Percentiles rank a stretch among this genome's conserved stretches.
Evolutionary conservation across 2,888 invertebrate species (phyloP).

Genomic region (Machimus atricapillus): DNA sequence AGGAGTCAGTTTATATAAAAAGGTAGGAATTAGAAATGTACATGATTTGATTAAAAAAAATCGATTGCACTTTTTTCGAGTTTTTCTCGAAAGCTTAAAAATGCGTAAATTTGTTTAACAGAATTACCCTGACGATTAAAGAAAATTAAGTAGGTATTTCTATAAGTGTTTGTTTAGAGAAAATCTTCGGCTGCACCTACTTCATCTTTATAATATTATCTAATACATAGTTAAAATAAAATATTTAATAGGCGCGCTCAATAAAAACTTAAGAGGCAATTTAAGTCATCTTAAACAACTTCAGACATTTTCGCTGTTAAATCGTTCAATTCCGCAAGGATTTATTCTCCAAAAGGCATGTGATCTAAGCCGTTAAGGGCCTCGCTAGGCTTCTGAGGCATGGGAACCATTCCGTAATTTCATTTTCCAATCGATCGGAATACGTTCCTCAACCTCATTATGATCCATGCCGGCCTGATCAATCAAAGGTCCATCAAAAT

Average conservation of each 20-base stretch:
- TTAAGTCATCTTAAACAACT: neutral
- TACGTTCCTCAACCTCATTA: conserved; percentile 23
- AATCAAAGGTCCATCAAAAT: conserved; percentile 39
- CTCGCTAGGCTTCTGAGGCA: neutral
- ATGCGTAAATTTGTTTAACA: no score
- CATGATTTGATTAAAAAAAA: no score
- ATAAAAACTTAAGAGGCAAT: neutral
- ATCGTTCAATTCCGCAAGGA: neutral
- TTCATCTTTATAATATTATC: no score
- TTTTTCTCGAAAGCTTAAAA: no score
- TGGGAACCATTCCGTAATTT: neutral
- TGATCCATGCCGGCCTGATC: conserved; percentile 29
- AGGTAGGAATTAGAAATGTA: no score
- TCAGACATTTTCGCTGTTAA: neutral
- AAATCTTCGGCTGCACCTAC: no score
- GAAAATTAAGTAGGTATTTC: no score
- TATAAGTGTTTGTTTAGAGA: no score
- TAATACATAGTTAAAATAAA: no score
- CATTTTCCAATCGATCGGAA: conserved; percentile 15
- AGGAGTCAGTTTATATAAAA: no score
- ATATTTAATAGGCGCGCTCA: neutral
- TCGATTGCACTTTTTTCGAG: no score
- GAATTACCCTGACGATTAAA: no score
- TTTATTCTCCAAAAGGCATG: neutral
- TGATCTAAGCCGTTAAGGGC: neutral